Evolutionary conservation across 2,888 invertebrate genomes (phyloP), one percentile per base, ranked within the genome.

Genomic region (Nemotelus nigrinus): DNA sequence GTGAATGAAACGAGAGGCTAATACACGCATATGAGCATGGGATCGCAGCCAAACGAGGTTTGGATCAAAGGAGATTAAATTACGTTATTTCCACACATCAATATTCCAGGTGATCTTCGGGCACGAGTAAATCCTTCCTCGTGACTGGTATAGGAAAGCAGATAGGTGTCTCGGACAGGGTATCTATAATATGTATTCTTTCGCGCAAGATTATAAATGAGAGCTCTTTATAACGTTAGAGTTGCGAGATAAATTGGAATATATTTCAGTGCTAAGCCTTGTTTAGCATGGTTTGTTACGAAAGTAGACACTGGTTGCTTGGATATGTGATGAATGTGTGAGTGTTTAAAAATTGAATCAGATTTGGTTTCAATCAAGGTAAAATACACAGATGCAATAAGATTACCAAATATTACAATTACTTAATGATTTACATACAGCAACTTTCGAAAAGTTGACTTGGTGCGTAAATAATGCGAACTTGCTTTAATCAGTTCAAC

Each of bases 211-310:
- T 72, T 58, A 72, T 72, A 58, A 58, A 72, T 72, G 71, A 72
- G 71, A 72, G 47, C 71, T 58, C 57, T 72, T 72, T 72, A 44
- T 72, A 72, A 72, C 58, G 45, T 44, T 72, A 58, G n/a, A 10
- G 71, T 72, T 72, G 71, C 71, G 71, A 58, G 58, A 57, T 58
- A 72, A 72, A 72, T 72, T 72, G 71, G 58, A 72, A 72, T 72
- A 72, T 72, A 57, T 57, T 57, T 25, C 25, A 25, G 25, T 25
- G 25, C 25, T 25, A 1, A 25, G 25, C 25, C 25, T 25, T 25
- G 25, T 25, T 25, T 25, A 25, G 25, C 25, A 0, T 25, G 25
- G 25, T 25, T 25, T 25, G 25, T 25, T 25, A 25, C 25, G 25
- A 25, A 25, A 25, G 25, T 25, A 25, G 25, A 25, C 25, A 25